Evolutionary conservation across 2,797 vertebrate species (phyloP).

Genomic region (Heliangelus exortis): DNA sequence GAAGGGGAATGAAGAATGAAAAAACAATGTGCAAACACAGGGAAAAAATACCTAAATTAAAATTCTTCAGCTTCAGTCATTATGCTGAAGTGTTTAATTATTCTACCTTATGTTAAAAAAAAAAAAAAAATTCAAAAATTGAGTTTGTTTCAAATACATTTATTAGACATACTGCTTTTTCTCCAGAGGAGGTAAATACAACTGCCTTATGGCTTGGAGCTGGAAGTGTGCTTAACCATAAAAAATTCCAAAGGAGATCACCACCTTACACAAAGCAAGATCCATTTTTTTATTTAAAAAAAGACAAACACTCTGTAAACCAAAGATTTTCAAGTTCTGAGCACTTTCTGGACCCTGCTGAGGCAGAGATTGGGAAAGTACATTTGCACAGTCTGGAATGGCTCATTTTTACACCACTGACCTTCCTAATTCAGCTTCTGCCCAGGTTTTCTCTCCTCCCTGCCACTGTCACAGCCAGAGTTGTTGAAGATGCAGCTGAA

Average conservation of each 20-base stretch:
- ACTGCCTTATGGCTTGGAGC: background rate
- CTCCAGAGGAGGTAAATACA: background rate
- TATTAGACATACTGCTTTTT: background rate
- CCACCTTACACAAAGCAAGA: background rate
- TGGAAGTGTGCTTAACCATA: background rate
- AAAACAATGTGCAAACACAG: background rate
- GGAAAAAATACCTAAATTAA: background rate
- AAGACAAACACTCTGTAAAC: background rate
- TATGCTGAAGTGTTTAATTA: background rate
- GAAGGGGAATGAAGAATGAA: background rate
- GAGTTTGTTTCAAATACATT: background rate
- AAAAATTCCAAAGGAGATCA: background rate
- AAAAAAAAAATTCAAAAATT: background rate
- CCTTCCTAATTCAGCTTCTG: background rate
- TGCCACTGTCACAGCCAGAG: background rate
- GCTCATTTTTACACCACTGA: background rate
- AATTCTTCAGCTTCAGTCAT: background rate
- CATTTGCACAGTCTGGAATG: background rate
- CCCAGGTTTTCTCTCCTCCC: background rate
- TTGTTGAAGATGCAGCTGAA: background rate
- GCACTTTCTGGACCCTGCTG: background rate
- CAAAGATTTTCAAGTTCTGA: background rate
- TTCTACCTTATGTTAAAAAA: background rate
- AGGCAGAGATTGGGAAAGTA: background rate
- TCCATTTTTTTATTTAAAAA: constrained; percentile 36